Evolutionary conservation across 1,140 invertebrate genomes (phyloP).

Genomic region (Matsumurasca onukii): DNA sequence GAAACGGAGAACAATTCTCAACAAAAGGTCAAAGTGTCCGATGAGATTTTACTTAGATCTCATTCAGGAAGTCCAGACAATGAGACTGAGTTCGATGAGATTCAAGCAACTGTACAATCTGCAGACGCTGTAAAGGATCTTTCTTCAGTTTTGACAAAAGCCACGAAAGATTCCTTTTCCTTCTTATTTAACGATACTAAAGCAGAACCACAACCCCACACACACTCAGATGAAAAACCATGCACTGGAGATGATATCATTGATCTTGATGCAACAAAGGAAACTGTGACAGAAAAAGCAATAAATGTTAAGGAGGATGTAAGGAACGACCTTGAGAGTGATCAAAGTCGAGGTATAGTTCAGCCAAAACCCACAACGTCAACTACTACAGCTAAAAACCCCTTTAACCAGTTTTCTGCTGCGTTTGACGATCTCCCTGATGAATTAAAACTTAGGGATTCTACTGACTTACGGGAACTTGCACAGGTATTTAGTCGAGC

Average conservation of each 20-base stretch:
- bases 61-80: constrained; percentile 34
- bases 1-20: no score
- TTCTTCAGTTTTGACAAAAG: constrained; percentile 39
- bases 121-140: constrained; percentile 29
- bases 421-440: constrained; percentile 54
- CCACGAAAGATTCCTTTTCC: constrained; percentile 41
- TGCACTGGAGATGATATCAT: constrained; percentile 6
- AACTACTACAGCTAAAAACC: constrained; percentile 45
- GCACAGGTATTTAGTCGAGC: constrained; percentile 82
- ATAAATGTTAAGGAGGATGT: constrained; percentile 42
- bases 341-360: constrained; percentile 56
- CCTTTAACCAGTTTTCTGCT: constrained; percentile 31
- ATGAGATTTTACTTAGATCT: constrained; percentile 34
- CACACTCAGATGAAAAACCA: not conserved
- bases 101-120: constrained; percentile 16
- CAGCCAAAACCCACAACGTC: constrained; percentile 41
- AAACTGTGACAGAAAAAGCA: not conserved
- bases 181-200: constrained; percentile 38
- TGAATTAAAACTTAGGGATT: constrained; percentile 36
- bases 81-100: constrained; percentile 24
- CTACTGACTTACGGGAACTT: constrained; percentile 63
- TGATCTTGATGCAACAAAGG: constrained; percentile 11
- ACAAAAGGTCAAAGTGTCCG: constrained; percentile 24
- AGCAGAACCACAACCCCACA: not conserved
- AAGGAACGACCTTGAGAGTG: constrained; percentile 57